Base-by-base conservation (phyloP, 2,797 vertebrate genomes). In the Malacoctenus gilli region DNA sequence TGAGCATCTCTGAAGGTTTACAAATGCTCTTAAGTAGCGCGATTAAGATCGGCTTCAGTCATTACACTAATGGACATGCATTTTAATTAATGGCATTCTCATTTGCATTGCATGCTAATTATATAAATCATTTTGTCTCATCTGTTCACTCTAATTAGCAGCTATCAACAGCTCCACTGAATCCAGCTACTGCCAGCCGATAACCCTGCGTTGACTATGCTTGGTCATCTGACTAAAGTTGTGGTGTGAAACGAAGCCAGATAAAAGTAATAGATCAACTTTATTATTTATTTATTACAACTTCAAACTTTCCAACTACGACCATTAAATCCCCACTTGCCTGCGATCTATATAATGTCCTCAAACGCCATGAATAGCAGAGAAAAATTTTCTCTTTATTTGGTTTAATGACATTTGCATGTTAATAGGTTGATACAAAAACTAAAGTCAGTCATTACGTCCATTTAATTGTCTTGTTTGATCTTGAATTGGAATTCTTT, bases 101-200 rank as follows among this genome's bases (percentile, higher is more conserved):
- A 88, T 91, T 90, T 90, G 85, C 84, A 89, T 89, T 81, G 72
- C 82, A 81, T 85, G 81, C 86, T 88, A 90, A 89, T 91, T 84
- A 86, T 76, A 77, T 63, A 71, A 90, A 89, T 87, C 74, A 84
- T 80, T 89, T 80, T 78, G 79, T 74, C 68, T 81, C 75, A 72
- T 85, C 74, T 78, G 71, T 77, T 85, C 71, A 52, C 69, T 80
- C 62, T 87, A 89, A 91, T 90, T 85, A 86, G 61, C 41, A 70
- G 42, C 62, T 49, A 79, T 64, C 71, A 72, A 53, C 64, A 61
- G 70, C 76, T 82, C 72, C 72, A 72, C 47, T 69, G 65, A 71
- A 44, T 78, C 47, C 65, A 62, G 59, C 56, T 23, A 71, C 82
- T 71, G 82, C 60, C 19, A 38, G 54, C 40, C 60, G 59, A 86